A percentile compares a stretch with the other conserved stretches of the same genome.
phyloP scores from a whole-genome alignment of 2,797 vertebrate species.

The Rhynchotus rufescens region DNA sequence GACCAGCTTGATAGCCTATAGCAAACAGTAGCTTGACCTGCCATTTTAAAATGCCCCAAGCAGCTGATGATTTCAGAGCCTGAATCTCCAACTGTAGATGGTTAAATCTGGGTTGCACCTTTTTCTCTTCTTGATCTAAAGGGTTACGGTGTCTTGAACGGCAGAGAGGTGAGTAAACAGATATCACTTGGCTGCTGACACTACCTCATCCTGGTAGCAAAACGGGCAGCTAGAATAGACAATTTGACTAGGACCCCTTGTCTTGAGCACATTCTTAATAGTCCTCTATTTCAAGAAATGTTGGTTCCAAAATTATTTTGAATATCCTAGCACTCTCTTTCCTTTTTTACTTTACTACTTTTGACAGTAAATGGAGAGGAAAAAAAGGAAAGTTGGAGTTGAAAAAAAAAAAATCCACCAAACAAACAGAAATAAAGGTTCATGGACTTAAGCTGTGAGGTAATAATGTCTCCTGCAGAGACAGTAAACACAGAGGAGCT shows the following conservation, averaged over 20 bases:
- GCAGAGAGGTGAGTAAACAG: background rate
- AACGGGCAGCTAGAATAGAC: background rate
- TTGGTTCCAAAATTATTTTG: background rate
- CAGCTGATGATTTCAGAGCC: background rate
- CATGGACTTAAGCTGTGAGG: background rate
- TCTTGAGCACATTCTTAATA: background rate
- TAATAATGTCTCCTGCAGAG: constrained; percentile 32
- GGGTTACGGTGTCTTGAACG: background rate
- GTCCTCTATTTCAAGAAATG: background rate
- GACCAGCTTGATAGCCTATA: background rate
- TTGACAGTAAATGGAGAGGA: background rate
- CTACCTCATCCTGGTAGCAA: background rate
- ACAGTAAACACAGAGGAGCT: constrained; percentile 45
- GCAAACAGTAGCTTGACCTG: background rate
- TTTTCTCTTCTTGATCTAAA: background rate
- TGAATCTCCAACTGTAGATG: too few species aligned
- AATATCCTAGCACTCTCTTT: background rate
- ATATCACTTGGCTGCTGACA: background rate
- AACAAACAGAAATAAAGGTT: background rate
- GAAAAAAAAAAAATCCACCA: background rate
- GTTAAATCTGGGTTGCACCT: background rate
- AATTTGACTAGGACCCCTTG: background rate
- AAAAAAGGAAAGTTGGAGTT: background rate
- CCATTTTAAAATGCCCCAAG: background rate
- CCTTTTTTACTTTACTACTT: too few species aligned